phyloP scores from a whole-genome alignment of 92 coral and sea anemone genomes.

The Pocillopora grandis region DNA sequence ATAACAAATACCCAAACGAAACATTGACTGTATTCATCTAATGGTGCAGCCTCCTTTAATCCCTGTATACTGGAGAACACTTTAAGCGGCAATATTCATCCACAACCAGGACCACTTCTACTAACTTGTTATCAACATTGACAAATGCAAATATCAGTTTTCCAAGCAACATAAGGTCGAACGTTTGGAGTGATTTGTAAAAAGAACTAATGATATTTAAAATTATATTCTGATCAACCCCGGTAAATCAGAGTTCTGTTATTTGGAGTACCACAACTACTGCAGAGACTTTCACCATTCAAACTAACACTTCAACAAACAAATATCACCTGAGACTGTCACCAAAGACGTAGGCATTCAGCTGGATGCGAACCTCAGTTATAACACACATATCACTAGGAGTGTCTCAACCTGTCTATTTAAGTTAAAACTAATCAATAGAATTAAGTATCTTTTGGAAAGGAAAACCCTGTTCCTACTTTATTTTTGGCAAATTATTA shows the following conservation, averaged over 20 bases:
- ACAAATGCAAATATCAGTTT: not conserved
- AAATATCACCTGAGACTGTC: no score
- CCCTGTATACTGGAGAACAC: no score
- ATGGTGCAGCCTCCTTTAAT: no score
- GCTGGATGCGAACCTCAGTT: not conserved
- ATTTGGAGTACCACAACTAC: not conserved
- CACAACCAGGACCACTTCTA: no score
- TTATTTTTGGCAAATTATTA: not conserved
- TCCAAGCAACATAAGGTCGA: not conserved
- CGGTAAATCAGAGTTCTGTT: no score
- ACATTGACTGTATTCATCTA: no score
- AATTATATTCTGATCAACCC: no score
- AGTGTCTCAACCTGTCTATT: not conserved
- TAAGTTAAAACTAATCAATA: not conserved
- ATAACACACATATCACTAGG: not conserved
- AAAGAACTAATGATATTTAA: not conserved
- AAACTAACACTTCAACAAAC: no score
- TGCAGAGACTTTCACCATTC: not conserved
- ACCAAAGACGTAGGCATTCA: no score
- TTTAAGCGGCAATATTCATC: no score
- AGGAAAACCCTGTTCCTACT: not conserved
- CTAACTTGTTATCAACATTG: no score
- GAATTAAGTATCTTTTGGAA: constrained; percentile 1
- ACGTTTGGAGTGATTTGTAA: not conserved
- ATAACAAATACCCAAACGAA: no score